Conservation (phyloP, 1,140 invertebrate genomes). For the Galendromus occidentalis region DNA sequence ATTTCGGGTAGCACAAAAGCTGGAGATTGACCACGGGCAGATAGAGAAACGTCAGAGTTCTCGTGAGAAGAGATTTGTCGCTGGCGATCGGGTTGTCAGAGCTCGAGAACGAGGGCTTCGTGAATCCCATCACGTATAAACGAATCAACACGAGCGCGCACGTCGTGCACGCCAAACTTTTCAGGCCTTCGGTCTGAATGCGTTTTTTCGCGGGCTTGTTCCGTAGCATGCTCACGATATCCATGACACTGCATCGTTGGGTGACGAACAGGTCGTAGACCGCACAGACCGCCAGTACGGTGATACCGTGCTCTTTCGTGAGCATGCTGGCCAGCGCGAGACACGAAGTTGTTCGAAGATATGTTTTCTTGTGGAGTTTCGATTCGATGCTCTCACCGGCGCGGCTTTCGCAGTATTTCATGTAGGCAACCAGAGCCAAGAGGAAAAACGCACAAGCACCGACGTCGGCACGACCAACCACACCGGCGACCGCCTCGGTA, state of each 20-base stretch:
- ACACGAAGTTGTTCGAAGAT: slow-evolving; percentile 13
- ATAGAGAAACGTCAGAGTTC: slow-evolving; percentile 58
- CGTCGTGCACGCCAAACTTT: slow-evolving; percentile 34
- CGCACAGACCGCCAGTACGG: slow-evolving; percentile 64
- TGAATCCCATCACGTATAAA: slow-evolving; percentile 23
- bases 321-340: slow-evolving; percentile 39
- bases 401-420: slow-evolving; percentile 24
- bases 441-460: slow-evolving; percentile 33
- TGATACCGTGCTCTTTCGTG: slow-evolving; percentile 78
- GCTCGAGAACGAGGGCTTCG: slow-evolving; percentile 25
- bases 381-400: background rate
- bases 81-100: slow-evolving; percentile 31
- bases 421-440: slow-evolving; percentile 38
- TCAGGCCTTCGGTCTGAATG: slow-evolving; percentile 32
- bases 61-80: slow-evolving; percentile 21
- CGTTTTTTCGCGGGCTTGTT: background rate
- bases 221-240: slow-evolving; percentile 13
- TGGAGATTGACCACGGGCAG: slow-evolving; percentile 65
- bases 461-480: slow-evolving; percentile 36
- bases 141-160: slow-evolving; percentile 24
- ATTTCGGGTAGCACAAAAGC: slow-evolving; percentile 55
- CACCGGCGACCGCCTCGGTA: slow-evolving; percentile 47
- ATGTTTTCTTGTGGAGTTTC: slow-evolving; percentile 6
- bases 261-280: slow-evolving; percentile 46
- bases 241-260: slow-evolving; percentile 21